A percentile compares a stretch with the other conserved stretches of the same genome.
Conservation (phyloP, 1,140 invertebrate species). For the Tenebrio molitor region DNA sequence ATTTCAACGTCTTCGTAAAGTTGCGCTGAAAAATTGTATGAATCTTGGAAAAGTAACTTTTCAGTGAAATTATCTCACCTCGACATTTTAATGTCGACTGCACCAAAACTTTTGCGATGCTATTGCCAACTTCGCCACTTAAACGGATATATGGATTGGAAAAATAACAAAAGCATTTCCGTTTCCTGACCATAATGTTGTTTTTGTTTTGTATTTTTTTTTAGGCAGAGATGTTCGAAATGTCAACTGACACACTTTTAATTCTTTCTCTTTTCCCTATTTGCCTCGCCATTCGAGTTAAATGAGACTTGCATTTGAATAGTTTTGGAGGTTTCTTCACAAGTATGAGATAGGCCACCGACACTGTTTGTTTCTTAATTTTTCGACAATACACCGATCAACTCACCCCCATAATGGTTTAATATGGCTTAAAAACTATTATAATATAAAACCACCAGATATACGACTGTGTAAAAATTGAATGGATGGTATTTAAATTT, state of each 20-base stretch:
- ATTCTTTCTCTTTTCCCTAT: too few relatives aligned
- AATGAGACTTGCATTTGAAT: too few relatives aligned
- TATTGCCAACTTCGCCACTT: conserved; percentile 12
- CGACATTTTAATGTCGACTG: conserved; percentile 20
- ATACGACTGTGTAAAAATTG: background rate
- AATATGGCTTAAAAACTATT: background rate
- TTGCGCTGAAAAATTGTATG: too few relatives aligned
- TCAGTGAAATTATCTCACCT: conserved; percentile 29
- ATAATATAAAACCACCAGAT: background rate
- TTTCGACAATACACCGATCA: too few relatives aligned
- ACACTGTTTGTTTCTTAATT: too few relatives aligned
- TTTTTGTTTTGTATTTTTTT: background rate
- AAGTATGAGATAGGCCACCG: too few relatives aligned
- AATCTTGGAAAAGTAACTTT: conserved; percentile 5
- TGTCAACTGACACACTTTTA: too few relatives aligned
- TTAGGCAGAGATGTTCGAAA: background rate
- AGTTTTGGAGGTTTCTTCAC: too few relatives aligned
- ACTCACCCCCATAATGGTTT: too few relatives aligned
- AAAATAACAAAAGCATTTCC: conserved; percentile 34
- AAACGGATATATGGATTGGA: conserved; percentile 22
- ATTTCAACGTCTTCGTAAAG: too few relatives aligned
- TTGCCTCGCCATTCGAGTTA: too few relatives aligned
- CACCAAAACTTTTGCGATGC: conserved; percentile 6
- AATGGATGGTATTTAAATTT: background rate
- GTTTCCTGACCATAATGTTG: conserved; percentile 1